Evolutionary conservation across 64 coral and sea anemone genomes (phyloP).

Genomic region (Porites lutea): DNA sequence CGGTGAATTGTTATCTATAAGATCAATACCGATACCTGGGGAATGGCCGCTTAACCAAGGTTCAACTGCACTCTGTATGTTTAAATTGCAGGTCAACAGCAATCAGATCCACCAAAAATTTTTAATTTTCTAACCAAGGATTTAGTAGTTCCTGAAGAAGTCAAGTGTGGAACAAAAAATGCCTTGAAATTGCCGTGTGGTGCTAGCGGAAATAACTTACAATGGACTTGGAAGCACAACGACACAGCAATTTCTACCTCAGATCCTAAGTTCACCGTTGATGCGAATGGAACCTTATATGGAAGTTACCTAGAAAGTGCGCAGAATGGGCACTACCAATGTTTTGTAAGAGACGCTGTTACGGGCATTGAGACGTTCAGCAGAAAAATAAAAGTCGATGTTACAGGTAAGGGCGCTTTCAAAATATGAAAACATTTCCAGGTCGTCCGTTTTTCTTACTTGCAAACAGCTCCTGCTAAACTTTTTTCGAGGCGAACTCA

Average conservation of each 20-base stretch:
- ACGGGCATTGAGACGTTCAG: slow-evolving; percentile 14
- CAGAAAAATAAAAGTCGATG: slow-evolving; percentile 49
- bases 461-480: too few relatives aligned
- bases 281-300: neutral
- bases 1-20: too few relatives aligned
- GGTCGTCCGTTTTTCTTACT: too few relatives aligned
- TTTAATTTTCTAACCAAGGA: neutral
- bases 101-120: neutral
- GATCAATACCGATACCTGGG: too few relatives aligned
- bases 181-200: neutral
- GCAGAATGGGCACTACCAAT: slow-evolving; percentile 56
- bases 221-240: slow-evolving; percentile 18
- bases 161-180: neutral
- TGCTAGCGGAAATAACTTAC: slow-evolving; percentile 13
- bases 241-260: neutral
- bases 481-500: too few relatives aligned
- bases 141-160: neutral
- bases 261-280: neutral
- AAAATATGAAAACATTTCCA: neutral
- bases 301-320: neutral
- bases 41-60: too few relatives aligned
- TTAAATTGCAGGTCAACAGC: too few relatives aligned
- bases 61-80: too few relatives aligned
- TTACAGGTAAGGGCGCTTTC: slow-evolving; percentile 30
- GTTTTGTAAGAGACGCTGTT: slow-evolving; percentile 35